Base-by-base conservation (phyloP, 2,888 invertebrate species). In the Monopis laevigella region DNA sequence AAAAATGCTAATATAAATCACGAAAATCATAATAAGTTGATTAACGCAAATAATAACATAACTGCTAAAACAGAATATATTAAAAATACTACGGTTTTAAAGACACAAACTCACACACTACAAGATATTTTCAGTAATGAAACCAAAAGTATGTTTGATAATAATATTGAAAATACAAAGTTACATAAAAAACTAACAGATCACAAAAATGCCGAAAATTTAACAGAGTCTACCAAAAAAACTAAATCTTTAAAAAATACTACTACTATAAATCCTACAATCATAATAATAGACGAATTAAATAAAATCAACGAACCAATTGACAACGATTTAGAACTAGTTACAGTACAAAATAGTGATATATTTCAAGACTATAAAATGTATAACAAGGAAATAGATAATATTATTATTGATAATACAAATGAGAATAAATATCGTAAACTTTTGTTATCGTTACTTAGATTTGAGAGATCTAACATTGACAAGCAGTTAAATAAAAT, bases 201-300 rank as follows among this genome's bases (percentile, higher is more conserved):
- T n/a, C n/a, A 5, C 24, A 21, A 21, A 21, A 8, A 7, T 21
- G 8, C 24, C 24, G 8, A 21, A 21, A 21, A 21, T 7, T 5
- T 21, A 7, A 21, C 8, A 7, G 8, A 21, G 8, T n/a, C n/a
- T n/a, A 21, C 24, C 24, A 21, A 5, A 21, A 21, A 21, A 21
- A 21, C 24, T 21, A 21, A 21, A 21, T 21, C 6, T n/a, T n/a
- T n/a, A n/a, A n/a, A n/a, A n/a, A n/a, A n/a, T n/a, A n/a, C n/a
- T n/a, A n/a, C n/a, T 29, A 29, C 29, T 29, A 7, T 11, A 29
- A 11, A 29, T 29, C 29, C 29, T n/a, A 29, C 29, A 29, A 29
- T 29, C 4, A 29, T 29, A 29, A 29, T 29, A 29, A 29, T 29
- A 11, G 12, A 29, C 11, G 12, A 29, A 6, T 6, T 29, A 10